phyloP scores from a whole-genome alignment of 1,140 invertebrate genomes.

The Episyrphus balteatus region DNA sequence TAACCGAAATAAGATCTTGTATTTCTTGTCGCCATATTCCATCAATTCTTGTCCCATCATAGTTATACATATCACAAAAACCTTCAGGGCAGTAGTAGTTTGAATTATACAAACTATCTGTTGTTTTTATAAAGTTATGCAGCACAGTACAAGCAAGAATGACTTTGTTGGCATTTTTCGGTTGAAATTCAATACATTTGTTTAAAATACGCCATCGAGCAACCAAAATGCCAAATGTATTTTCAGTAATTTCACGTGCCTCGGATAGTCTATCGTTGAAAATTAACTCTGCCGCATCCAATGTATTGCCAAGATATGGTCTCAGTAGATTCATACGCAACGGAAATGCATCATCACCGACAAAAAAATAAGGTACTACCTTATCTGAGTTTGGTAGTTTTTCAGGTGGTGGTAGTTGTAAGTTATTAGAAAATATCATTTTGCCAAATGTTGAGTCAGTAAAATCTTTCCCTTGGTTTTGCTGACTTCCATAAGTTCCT shows the following conservation, averaged over 20 bases:
- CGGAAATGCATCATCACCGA: constrained; percentile 40
- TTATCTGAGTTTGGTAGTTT: constrained; percentile 13
- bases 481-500: constrained; percentile 34
- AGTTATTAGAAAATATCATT: constrained; percentile 10
- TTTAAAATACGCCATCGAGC: background rate
- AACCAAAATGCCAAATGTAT: constrained; percentile 36
- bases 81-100: too few species aligned
- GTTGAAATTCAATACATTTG: background rate
- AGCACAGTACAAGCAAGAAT: background rate
- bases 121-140: constrained; percentile 1
- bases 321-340: constrained; percentile 35
- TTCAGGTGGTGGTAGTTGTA: constrained; percentile 20
- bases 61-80: too few species aligned
- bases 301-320: constrained; percentile 33
- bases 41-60: too few species aligned
- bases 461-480: constrained; percentile 33
- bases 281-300: constrained; percentile 17
- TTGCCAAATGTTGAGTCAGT: too few species aligned
- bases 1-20: too few species aligned
- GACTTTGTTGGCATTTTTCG: constrained; percentile 1
- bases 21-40: too few species aligned
- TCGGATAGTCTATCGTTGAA: constrained; percentile 39
- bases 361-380: constrained; percentile 30
- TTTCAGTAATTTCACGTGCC: constrained; percentile 34
- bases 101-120: too few species aligned